Evolutionary conservation across 2,888 invertebrate species (phyloP).

Genomic region (Gandaritis pyraliata): DNA sequence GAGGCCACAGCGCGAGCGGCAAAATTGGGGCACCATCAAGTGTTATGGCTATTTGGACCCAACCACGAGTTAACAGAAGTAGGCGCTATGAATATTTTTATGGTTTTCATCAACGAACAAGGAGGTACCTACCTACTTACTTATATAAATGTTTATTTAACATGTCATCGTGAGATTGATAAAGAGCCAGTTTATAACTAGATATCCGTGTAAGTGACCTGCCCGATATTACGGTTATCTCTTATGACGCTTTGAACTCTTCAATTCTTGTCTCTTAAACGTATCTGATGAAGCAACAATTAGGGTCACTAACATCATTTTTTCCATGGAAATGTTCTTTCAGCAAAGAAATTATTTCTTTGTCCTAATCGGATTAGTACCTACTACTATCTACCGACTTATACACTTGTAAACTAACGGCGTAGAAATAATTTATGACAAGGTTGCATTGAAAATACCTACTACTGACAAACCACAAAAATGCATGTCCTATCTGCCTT

Average conservation of each 20-base stretch:
- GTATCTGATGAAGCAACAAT: slow-evolving; percentile 72
- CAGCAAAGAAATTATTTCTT: background rate
- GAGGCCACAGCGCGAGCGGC: slow-evolving; percentile 91
- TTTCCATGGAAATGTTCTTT: slow-evolving; percentile 7
- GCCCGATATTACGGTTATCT: slow-evolving; percentile 68
- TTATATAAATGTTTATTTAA: slow-evolving; percentile 8
- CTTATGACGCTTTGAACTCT: slow-evolving; percentile 62
- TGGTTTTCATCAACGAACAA: slow-evolving; percentile 93
- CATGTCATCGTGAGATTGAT: slow-evolving; percentile 27
- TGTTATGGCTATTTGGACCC: slow-evolving; percentile 97
- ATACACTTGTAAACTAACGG: too few species aligned
- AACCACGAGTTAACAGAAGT: slow-evolving; percentile 98
- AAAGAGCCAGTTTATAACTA: slow-evolving; percentile 50
- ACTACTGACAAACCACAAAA: too few species aligned
- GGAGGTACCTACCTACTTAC: slow-evolving; percentile 86
- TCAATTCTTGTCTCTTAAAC: slow-evolving; percentile 67
- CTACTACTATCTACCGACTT: too few species aligned
- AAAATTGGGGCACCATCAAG: slow-evolving; percentile 94
- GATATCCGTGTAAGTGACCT: slow-evolving; percentile 58
- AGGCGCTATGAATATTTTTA: slow-evolving; percentile 99
- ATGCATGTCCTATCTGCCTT: too few species aligned
- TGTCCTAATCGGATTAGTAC: too few species aligned
- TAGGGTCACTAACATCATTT: slow-evolving; percentile 70
- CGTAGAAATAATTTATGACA: too few species aligned
- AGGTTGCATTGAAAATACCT: too few species aligned